phyloP scores from a whole-genome alignment of 2,113 vertebrate genomes.

The Plecotus auritus region DNA sequence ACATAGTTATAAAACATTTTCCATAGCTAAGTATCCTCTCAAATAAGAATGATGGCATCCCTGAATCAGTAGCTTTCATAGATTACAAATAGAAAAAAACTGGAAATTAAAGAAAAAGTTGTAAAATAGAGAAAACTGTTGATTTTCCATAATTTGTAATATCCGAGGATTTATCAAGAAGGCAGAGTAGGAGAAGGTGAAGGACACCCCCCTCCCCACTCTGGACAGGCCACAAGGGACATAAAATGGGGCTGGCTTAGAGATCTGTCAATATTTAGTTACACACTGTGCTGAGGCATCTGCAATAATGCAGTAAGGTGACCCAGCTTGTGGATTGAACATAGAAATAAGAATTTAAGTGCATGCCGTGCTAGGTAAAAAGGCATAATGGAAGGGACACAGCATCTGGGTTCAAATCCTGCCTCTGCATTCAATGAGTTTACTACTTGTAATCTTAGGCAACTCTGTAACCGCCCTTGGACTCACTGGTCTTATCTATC shows the following conservation, averaged over 20 bases:
- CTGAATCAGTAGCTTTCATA: not conserved
- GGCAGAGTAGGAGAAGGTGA: rapidly evolving
- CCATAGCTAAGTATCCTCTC: not conserved
- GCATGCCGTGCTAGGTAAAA: not conserved
- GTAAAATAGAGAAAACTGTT: not conserved
- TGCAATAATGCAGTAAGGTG: not conserved
- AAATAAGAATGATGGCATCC: not conserved
- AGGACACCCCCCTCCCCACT: rapidly evolving
- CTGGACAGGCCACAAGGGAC: no score
- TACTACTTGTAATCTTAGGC: not conserved
- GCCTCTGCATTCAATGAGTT: not conserved
- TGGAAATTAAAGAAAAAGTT: not conserved
- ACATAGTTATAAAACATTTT: not conserved
- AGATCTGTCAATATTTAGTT: not conserved
- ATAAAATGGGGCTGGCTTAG: not conserved
- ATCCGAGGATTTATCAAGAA: not conserved
- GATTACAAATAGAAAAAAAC: not conserved
- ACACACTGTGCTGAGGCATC: not conserved
- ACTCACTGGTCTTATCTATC: not conserved
- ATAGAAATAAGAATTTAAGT: not conserved
- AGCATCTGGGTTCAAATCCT: not conserved
- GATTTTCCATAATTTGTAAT: not conserved
- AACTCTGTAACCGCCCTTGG: not conserved
- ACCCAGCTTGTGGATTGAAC: not conserved
- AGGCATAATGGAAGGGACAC: not conserved